Conservation (phyloP, 2,113 vertebrate genomes). For the Salvelinus sp. region DNA sequence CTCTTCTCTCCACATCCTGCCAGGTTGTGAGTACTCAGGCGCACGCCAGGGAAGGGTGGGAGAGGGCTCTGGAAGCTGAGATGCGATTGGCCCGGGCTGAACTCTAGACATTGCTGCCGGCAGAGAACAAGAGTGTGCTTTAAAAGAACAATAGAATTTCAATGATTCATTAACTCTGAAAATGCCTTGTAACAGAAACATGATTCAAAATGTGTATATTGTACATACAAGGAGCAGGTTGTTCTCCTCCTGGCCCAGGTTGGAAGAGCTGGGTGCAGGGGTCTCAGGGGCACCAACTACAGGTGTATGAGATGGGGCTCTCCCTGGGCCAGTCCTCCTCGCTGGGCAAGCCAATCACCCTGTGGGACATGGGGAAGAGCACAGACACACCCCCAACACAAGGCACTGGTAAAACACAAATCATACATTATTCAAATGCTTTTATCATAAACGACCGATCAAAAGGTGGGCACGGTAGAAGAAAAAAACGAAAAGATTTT, state of each 20-base stretch:
- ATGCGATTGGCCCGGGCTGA: conserved; percentile 69
- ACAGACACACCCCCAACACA: no score
- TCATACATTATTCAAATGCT: no score
- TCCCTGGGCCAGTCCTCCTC: conserved; percentile 73
- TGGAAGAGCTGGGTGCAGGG: conserved; percentile 50
- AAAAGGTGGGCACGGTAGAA: not conserved
- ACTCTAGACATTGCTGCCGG: conserved; percentile 69
- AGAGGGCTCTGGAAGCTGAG: conserved; percentile 69
- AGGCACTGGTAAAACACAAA: no score
- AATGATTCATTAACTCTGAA: not conserved
- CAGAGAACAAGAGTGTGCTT: conserved; percentile 11
- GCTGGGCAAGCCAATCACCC: conserved; percentile 65
- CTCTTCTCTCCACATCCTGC: not conserved
- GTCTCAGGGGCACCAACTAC: conserved; percentile 38
- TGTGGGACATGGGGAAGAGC: no score
- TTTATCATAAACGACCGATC: not conserved
- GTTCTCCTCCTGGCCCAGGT: conserved; percentile 34
- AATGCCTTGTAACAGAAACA: not conserved
- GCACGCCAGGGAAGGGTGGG: conserved; percentile 66
- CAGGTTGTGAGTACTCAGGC: conserved; percentile 21
- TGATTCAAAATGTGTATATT: no score
- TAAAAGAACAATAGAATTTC: not conserved
- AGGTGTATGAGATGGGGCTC: conserved; percentile 60
- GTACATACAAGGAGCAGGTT: no score
- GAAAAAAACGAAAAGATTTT: conserved; percentile 71